Conservation (phyloP, 2,113 vertebrate genomes). For the Hipposideros armiger region DNA sequence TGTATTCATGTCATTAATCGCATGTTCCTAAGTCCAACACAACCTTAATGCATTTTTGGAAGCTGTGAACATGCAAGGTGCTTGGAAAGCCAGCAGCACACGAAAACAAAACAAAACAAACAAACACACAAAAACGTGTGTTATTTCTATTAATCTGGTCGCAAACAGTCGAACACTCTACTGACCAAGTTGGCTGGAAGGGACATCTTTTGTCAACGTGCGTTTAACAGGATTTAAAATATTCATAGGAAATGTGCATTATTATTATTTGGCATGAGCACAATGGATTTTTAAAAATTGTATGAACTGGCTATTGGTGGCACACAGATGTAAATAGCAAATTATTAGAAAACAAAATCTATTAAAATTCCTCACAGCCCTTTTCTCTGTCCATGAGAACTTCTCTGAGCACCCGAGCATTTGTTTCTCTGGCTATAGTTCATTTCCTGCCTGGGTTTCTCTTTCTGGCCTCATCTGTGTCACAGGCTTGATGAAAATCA, state of each 20-base stretch:
- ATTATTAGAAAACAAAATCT: slow-evolving; percentile 75
- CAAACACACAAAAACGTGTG: slow-evolving; percentile 33
- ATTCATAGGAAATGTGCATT: slow-evolving; percentile 79
- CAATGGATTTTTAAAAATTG: slow-evolving; percentile 79
- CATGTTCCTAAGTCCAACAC: neutral
- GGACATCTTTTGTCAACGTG: slow-evolving; percentile 80
- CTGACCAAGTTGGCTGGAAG: slow-evolving; percentile 75
- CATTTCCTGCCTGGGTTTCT: slow-evolving; percentile 45
- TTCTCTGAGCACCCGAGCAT: neutral
- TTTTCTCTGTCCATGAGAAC: slow-evolving; percentile 59
- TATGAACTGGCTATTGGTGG: slow-evolving; percentile 65
- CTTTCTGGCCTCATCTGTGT: neutral
- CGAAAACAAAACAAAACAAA: neutral
- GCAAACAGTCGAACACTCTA: slow-evolving; percentile 61
- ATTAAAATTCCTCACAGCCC: slow-evolving; percentile 69
- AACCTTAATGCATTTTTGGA: neutral
- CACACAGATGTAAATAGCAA: slow-evolving; percentile 67
- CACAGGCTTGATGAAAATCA: slow-evolving; percentile 4
- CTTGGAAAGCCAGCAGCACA: neutral
- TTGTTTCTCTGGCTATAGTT: neutral
- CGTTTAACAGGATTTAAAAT: slow-evolving; percentile 82
- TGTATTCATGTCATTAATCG: slow-evolving; percentile 46
- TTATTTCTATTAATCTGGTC: slow-evolving; percentile 49
- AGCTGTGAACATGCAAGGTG: neutral
- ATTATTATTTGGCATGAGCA: slow-evolving; percentile 73